Evolutionary conservation across 2,888 invertebrate genomes (phyloP).

Genomic region (Automeris io): DNA sequence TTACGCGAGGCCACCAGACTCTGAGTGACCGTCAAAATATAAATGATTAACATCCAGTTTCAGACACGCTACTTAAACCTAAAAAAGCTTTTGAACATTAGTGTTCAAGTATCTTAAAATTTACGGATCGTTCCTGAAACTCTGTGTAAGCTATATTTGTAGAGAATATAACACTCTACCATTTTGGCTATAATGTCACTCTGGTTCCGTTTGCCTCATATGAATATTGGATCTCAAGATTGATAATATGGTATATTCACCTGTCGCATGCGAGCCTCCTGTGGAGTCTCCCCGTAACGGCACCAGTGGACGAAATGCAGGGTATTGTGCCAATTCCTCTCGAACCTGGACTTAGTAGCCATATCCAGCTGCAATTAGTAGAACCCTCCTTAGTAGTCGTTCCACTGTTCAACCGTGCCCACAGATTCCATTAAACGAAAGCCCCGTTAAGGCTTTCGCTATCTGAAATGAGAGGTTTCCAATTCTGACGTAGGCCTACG

Average conservation of each 20-base stretch:
- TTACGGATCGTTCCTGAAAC: too few species aligned
- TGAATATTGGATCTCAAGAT: constrained; percentile 9
- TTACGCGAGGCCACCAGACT: too few species aligned
- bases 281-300: constrained; percentile 82
- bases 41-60: too few species aligned
- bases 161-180: too few species aligned
- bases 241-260: constrained; percentile 49
- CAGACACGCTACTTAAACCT: too few species aligned
- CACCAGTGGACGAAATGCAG: constrained; percentile 84
- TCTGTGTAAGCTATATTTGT: too few species aligned
- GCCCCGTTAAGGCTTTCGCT: constrained; percentile 63
- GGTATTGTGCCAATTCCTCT: constrained; percentile 81
- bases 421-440: constrained; percentile 63
- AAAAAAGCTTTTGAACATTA: too few species aligned
- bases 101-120: too few species aligned
- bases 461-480: constrained; percentile 76
- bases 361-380: constrained; percentile 77
- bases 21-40: too few species aligned
- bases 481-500: constrained; percentile 69
- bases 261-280: constrained; percentile 82
- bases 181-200: too few species aligned
- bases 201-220: too few species aligned
- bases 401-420: constrained; percentile 58
- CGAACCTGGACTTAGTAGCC: constrained; percentile 76
- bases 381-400: constrained; percentile 71